Conservation (phyloP, 2,888 invertebrate species). For the Noctua fimbriata region DNA sequence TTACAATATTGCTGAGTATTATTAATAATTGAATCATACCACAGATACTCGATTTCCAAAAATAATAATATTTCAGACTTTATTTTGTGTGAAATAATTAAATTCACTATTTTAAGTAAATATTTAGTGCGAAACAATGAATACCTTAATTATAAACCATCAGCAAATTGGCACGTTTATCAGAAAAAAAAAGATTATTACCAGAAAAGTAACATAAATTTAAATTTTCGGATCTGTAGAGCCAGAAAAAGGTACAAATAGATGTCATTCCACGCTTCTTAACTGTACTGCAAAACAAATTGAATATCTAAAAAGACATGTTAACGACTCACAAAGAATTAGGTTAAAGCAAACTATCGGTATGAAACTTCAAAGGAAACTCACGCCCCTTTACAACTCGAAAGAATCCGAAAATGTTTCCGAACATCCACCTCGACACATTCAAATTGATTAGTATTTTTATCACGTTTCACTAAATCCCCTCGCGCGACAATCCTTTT, state of each 20-base stretch:
- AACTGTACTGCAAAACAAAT: conserved; percentile 26
- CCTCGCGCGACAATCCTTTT: conserved; percentile 75
- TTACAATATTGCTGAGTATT: neutral
- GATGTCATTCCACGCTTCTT: conserved; percentile 4
- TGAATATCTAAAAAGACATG: conserved; percentile 23
- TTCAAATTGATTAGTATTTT: conserved; percentile 74
- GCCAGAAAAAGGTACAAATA: conserved; percentile 14
- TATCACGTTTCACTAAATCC: conserved; percentile 71
- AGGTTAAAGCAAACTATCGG: conserved; percentile 44
- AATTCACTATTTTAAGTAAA: too few species aligned
- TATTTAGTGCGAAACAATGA: neutral
- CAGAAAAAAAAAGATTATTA: neutral
- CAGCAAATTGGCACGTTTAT: neutral
- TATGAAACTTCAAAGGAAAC: conserved; percentile 45
- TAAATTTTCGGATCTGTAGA: too few species aligned
- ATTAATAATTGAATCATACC: too few species aligned
- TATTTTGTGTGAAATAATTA: neutral
- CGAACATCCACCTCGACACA: conserved; percentile 53
- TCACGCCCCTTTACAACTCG: conserved; percentile 19
- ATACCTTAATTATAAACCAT: neutral
- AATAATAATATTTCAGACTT: neutral
- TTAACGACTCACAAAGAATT: conserved; percentile 43
- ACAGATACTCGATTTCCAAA: neutral
- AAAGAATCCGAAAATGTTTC: conserved; percentile 49
- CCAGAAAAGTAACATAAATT: neutral